Base-by-base conservation (phyloP, 2,888 invertebrate species). In the Eupelmus urozonus region DNA sequence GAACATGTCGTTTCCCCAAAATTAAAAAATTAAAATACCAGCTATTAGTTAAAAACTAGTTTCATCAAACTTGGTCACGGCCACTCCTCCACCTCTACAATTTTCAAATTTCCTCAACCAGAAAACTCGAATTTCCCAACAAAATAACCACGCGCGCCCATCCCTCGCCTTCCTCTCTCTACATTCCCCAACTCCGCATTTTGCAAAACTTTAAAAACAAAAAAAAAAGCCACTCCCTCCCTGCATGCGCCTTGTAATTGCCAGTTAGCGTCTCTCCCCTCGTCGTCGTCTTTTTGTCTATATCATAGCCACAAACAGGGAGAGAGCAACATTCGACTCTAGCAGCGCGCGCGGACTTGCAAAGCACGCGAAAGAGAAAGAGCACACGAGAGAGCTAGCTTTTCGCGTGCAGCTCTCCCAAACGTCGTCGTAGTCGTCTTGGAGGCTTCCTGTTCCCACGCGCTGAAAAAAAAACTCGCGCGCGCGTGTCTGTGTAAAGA, bases 381-480 rank as follows among this genome's bases (percentile, higher is more conserved):
- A 49, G 60, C 70, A 9, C 3, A n/a, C n/a, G 59, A 34, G 25
- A 34, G 34, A 27, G 18, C 60, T 51, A 76, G 72, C 53, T n/a
- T 78, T 78, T 79, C 71, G 75, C 75, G 79, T 79, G 74, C 76
- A 40, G 74, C 62, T 13, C 23, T 27, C 23, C n/a, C n/a, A n/a
- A n/a, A n/a, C n/a, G n/a, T 23, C 29, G 18, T 65, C 45, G 16
- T 7, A 4, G 34, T 45, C 45, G 45, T 80, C 74, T 67, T 60
- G 80, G 80, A 79, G 83, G 76, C 57, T 80, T 80, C 76, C 79
- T 80, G 79, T 80, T 80, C 79, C 73, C 79, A 80, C 79, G 79
- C 73, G 76, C 45, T 60, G 59, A 27, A 65, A 57, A 67, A 69
- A 55, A 49, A 27, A 42, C n/a, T n/a, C n/a, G n/a, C n/a, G n/a